Evolutionary conservation across 2,797 vertebrate genomes (phyloP).

Genomic region (Malacoraja senta): DNA sequence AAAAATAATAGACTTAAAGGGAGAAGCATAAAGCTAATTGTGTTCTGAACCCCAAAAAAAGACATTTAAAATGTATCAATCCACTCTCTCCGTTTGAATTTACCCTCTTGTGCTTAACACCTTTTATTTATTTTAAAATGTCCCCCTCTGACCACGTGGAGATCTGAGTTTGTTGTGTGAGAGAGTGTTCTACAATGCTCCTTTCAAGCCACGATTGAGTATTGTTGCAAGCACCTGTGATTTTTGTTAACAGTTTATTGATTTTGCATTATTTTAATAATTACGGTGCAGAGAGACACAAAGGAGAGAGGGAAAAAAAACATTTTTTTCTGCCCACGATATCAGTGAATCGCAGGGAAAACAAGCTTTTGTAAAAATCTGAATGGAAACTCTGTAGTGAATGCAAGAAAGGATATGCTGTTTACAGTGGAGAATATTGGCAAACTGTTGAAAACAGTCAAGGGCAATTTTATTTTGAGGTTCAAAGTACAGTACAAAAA

Average conservation of each 20-base stretch:
- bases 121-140: background rate
- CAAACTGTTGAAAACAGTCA: background rate
- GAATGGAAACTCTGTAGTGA: background rate
- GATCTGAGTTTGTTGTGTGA: background rate
- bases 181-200: no score
- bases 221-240: background rate
- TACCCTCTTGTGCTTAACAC: background rate
- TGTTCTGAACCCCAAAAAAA: background rate
- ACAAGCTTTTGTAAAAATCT: no score
- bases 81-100: background rate
- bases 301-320: background rate
- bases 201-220: background rate
- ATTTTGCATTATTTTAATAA: background rate
- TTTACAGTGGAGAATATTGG: background rate
- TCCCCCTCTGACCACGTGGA: background rate
- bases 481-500: no score
- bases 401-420: no score
- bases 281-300: background rate
- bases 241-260: background rate
- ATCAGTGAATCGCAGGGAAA: background rate
- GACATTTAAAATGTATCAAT: background rate
- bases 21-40: no score
- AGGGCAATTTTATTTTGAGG: background rate
- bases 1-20: background rate
- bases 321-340: background rate